Percentiles rank a stretch among this genome's conserved stretches.
Evolutionary conservation across 2,888 invertebrate species (phyloP).

Genomic region (Heteropelma amictum): DNA sequence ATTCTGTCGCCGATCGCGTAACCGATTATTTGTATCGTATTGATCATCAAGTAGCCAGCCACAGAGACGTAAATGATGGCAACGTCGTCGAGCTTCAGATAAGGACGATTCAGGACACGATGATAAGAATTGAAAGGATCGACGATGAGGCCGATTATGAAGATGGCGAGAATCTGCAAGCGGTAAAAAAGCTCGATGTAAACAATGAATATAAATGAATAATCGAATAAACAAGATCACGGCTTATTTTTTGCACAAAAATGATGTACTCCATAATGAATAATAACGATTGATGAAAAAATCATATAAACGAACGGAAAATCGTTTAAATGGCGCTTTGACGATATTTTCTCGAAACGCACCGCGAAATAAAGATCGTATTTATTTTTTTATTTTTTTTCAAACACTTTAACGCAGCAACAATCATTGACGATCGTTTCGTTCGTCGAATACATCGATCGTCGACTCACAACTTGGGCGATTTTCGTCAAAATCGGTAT

Average conservation of each 20-base stretch:
- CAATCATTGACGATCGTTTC: too few relatives aligned
- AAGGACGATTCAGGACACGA: slow-evolving; percentile 74
- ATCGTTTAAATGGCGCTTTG: too few relatives aligned
- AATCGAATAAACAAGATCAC: too few relatives aligned
- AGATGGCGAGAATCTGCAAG: slow-evolving; percentile 81
- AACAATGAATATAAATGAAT: slow-evolving; percentile 80
- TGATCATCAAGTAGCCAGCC: slow-evolving; percentile 84
- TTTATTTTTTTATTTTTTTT: too few relatives aligned
- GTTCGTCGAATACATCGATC: not conserved
- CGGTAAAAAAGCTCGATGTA: not conserved
- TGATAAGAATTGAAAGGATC: slow-evolving; percentile 81
- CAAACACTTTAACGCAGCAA: too few relatives aligned
- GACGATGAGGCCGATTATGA: slow-evolving; percentile 82
- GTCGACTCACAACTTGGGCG: slow-evolving; percentile 81
- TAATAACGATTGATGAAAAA: too few relatives aligned
- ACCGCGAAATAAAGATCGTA: too few relatives aligned
- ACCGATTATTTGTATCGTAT: slow-evolving; percentile 81
- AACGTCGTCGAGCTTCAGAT: slow-evolving; percentile 80
- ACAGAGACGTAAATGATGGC: slow-evolving; percentile 84
- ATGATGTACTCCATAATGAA: too few relatives aligned
- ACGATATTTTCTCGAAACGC: too few relatives aligned
- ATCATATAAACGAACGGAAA: too few relatives aligned
- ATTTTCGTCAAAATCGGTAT: slow-evolving; percentile 82
- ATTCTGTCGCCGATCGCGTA: slow-evolving; percentile 82
- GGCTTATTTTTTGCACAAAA: too few relatives aligned